These are phyloP conservation scores for Periphyllus acericola DNA, from an alignment of 2,888 invertebrate species.

Conservation along the genomic window DNA sequence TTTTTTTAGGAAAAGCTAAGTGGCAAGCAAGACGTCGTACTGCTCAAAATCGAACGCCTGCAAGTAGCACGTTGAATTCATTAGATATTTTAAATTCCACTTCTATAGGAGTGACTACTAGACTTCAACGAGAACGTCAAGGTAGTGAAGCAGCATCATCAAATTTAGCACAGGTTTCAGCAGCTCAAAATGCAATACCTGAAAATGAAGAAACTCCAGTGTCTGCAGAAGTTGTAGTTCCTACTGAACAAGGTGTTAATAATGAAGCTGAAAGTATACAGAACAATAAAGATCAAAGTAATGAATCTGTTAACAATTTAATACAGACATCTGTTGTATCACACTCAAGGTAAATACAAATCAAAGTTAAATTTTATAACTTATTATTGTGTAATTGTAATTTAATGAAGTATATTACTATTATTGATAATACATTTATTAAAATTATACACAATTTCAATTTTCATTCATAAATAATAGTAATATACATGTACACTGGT, in stretches of 20 bases:
- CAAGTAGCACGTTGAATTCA: constrained; percentile 54
- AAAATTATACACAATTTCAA: background rate
- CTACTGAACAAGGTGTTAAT: constrained; percentile 37
- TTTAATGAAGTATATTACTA: background rate
- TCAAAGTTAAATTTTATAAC: background rate
- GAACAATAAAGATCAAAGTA: constrained; percentile 46
- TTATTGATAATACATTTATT: background rate
- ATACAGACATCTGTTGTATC: constrained; percentile 36
- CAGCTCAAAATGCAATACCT: constrained; percentile 68
- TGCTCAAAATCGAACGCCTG: constrained; percentile 57
- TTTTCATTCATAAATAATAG: background rate
- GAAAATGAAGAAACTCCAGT: constrained; percentile 69
- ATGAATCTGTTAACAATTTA: constrained; percentile 43
- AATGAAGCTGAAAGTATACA: constrained; percentile 21
- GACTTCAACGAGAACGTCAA: constrained; percentile 78
- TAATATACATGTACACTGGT: background rate
- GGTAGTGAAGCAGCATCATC: constrained; percentile 59
- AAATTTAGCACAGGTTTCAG: constrained; percentile 45
- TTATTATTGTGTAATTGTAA: background rate
- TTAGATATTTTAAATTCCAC: constrained; percentile 59
- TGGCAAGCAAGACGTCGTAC: constrained; percentile 53
- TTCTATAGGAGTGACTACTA: constrained; percentile 76
- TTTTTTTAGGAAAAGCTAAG: constrained; percentile 50
- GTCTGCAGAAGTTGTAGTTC: constrained; percentile 17
- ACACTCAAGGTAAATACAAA: constrained; percentile 55